Evolutionary conservation across 2,888 invertebrate genomes (phyloP).

Genomic region (Mesochorus sp.): DNA sequence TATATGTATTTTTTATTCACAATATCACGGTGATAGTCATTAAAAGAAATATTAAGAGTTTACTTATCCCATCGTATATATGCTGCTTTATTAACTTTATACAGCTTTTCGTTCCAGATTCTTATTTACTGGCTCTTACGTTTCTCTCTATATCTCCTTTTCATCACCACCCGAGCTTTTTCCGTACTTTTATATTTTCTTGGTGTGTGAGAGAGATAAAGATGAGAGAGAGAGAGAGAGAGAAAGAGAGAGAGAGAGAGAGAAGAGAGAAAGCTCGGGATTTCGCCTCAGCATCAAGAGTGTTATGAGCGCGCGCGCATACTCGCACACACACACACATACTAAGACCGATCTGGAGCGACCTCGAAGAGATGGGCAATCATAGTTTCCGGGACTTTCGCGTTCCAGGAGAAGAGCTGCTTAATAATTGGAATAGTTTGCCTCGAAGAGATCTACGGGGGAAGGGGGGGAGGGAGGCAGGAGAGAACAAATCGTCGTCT

Average conservation of each 20-base stretch:
- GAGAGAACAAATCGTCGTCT: conserved; percentile 7
- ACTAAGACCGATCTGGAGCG: conserved; percentile 23
- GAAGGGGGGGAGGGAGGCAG: neutral
- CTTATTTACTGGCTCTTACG: neutral
- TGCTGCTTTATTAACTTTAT: too few relatives aligned
- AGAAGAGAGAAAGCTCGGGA: neutral
- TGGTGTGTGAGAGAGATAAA: neutral
- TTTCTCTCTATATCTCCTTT: neutral
- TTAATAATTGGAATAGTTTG: conserved; percentile 72
- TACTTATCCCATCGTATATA: too few relatives aligned
- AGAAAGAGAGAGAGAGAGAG: neutral
- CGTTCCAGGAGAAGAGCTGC: conserved; percentile 61
- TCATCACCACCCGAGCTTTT: neutral
- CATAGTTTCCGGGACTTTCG: conserved; percentile 68
- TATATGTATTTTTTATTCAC: neutral
- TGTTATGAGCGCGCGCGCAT: too few relatives aligned
- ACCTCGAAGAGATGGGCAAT: conserved; percentile 67
- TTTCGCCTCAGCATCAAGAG: neutral
- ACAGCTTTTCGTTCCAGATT: neutral
- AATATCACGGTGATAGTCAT: neutral
- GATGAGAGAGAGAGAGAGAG: neutral
- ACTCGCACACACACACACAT: conserved; percentile 1
- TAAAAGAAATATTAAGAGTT: neutral
- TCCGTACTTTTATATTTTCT: neutral
- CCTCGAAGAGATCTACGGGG: conserved; percentile 31